Evolutionary conservation across 2,113 vertebrate species (phyloP), one percentile per base, ranked within the genome.

Genomic region (Planiliza haematocheilus): DNA sequence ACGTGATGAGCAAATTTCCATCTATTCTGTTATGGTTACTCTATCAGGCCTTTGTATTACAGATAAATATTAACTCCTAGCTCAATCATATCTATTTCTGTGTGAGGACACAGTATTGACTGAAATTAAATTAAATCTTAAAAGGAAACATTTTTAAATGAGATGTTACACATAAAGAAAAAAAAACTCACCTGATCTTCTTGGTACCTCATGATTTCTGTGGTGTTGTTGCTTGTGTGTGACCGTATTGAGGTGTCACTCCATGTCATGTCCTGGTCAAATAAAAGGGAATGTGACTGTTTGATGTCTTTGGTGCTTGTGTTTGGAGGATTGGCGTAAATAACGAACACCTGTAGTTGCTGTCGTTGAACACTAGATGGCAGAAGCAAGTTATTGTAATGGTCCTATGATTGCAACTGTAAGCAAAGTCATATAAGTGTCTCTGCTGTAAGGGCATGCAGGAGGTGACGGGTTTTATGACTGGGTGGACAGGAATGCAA

Each of bases 331-430:
- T 24, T 59, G 1, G 21, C 12, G 9, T 13, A 30, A 37, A 36
- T 69, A 17, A 56, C 34, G 11, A 16, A 4, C 1, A 37, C 5
- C 18, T 2, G 2, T 30, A 2, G 50, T 58, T 42, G 34, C 7
- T 18, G 2, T 7, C 24, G 18, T 41, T 80, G 8, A 57, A 62
- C 91, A 80, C 82, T 70, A 91, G 92, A 60, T 87, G 89, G 87
- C 77, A 70, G 53, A 20, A 65, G 24, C 39, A 4, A 37, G 24
- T 21, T 51, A 45, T 10, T 50, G 39, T 4, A n/a, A 14, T 24
- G 24, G 24, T 17, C n/a, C n/a, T n/a, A n/a, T n/a, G n/a, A n/a
- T n/a, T n/a, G n/a, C n/a, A n/a, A n/a, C n/a, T n/a, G n/a, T n/a
- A n/a, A n/a, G n/a, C n/a, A n/a, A n/a, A n/a, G n/a, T n/a, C n/a